Conservation (phyloP, 2,113 vertebrate genomes). For the Sceloporus undulatus region DNA sequence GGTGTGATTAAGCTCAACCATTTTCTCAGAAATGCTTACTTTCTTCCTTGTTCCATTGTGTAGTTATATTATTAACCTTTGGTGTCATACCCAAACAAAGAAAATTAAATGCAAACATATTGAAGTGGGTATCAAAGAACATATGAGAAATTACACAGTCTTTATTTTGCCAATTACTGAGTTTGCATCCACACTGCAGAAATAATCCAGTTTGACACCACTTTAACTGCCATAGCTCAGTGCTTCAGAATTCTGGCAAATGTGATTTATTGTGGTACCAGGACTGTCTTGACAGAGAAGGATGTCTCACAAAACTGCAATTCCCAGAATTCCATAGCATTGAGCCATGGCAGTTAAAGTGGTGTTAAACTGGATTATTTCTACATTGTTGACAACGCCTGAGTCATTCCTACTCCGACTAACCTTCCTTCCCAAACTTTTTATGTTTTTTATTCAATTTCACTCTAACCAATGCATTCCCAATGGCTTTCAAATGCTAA, state of each 20-base stretch:
- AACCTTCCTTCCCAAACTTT: background rate
- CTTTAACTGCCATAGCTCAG: no score
- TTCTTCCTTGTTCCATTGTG: conserved; percentile 15
- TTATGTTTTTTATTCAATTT: background rate
- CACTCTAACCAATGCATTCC: background rate
- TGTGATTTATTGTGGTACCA: no score
- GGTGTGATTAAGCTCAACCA: background rate
- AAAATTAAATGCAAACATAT: background rate
- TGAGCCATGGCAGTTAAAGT: no score
- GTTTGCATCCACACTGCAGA: no score
- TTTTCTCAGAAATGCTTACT: conserved; percentile 7
- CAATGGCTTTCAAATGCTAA: no score
- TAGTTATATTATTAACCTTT: background rate
- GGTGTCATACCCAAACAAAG: background rate
- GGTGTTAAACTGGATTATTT: no score
- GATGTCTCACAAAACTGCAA: no score
- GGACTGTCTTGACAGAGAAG: no score
- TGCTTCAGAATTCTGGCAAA: no score
- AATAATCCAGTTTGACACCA: no score
- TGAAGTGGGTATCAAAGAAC: background rate
- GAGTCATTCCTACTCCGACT: background rate
- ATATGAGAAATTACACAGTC: background rate
- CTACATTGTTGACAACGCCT: no score
- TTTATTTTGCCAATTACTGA: background rate
- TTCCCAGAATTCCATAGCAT: no score